These are phyloP conservation scores for Antheraea pernyi DNA, from an alignment of 1,140 invertebrate genomes.

Conservation along the genomic window DNA sequence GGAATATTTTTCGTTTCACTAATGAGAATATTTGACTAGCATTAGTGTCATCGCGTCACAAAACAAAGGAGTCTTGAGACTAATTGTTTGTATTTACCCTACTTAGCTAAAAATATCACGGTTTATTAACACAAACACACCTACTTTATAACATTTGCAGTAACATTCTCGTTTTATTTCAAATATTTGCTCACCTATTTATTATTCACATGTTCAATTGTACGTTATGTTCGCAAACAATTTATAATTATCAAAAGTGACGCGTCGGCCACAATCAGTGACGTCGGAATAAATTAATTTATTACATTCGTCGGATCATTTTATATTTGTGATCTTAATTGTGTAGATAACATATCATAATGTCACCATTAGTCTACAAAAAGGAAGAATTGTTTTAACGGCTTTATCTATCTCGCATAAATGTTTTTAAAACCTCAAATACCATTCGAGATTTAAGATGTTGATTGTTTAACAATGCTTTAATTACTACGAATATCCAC, in stretches of 20 bases:
- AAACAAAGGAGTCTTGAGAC: not conserved
- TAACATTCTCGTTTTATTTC: not conserved
- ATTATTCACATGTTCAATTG: not conserved
- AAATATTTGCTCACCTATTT: not conserved
- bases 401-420: not conserved
- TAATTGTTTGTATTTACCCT: not conserved
- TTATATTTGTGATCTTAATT: not conserved
- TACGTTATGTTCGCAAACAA: not conserved
- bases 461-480: too few relatives aligned
- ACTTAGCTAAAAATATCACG: not conserved
- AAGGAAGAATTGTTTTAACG: not conserved
- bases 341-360: not conserved
- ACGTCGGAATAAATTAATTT: conserved; percentile 10
- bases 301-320: conserved; percentile 6
- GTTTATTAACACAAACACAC: not conserved
- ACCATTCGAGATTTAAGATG: too few relatives aligned
- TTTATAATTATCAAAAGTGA: not conserved
- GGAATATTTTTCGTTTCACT: conserved; percentile 4
- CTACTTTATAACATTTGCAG: not conserved
- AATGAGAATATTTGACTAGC: not conserved
- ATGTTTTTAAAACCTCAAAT: not conserved
- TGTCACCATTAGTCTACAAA: not conserved
- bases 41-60: not conserved
- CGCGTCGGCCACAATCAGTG: conserved; percentile 1
- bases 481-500: too few relatives aligned